A percentile compares a stretch with the other conserved stretches of the same genome.
Conservation (phyloP, 92 coral and sea anemone genomes). For the Epizoanthus rinbou region DNA sequence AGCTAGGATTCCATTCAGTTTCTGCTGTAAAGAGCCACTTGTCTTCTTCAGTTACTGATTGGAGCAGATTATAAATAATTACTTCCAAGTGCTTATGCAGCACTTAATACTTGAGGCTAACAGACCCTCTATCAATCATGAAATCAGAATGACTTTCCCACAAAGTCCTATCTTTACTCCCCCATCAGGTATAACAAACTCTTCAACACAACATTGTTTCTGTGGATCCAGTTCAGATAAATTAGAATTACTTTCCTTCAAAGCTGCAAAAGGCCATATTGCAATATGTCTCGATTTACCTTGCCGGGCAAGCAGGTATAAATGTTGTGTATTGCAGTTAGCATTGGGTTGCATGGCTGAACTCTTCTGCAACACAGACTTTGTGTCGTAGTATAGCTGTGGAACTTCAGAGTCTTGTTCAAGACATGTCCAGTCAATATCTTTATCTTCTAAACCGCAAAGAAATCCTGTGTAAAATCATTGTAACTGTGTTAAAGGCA, state of each 20-base stretch:
- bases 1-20: too few relatives aligned
- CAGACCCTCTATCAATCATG: background rate
- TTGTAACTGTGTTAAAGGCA: background rate
- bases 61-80: too few relatives aligned
- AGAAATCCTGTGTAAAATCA: conserved; percentile 60
- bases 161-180: conserved; percentile 74
- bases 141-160: conserved; percentile 66
- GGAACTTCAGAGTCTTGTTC: conserved; percentile 41
- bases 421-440: conserved; percentile 47
- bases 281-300: conserved; percentile 91
- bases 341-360: background rate
- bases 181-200: conserved; percentile 72
- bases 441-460: conserved; percentile 46
- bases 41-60: too few relatives aligned
- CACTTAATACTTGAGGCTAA: too few relatives aligned
- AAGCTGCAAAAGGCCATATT: conserved; percentile 69
- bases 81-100: too few relatives aligned
- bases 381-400: conserved; percentile 19
- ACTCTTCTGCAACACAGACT: background rate
- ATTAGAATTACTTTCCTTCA: conserved; percentile 79
- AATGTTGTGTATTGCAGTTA: conserved; percentile 31
- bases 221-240: conserved; percentile 71
- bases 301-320: conserved; percentile 74
- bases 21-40: too few relatives aligned
- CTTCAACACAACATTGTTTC: conserved; percentile 46